Evolutionary conservation across 2,888 invertebrate genomes (phyloP).

Genomic region (Pteria penguin): DNA sequence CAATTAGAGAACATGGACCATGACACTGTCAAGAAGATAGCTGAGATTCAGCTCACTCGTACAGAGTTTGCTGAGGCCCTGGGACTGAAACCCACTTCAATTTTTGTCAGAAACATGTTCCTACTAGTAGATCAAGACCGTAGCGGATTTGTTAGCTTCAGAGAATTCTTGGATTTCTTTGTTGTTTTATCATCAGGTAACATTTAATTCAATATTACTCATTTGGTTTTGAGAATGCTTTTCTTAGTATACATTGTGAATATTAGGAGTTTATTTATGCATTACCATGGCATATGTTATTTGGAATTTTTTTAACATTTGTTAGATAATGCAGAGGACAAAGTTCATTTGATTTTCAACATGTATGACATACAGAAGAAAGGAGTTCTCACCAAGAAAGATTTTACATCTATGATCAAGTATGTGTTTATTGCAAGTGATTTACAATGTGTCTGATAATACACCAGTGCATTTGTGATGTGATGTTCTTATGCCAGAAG

Average conservation of each 20-base stretch:
- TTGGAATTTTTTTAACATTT: neutral
- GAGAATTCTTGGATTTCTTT: conserved; percentile 84
- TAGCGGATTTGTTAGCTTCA: conserved; percentile 84
- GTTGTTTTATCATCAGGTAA: conserved; percentile 83
- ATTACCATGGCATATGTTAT: too few relatives aligned
- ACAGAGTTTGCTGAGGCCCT: conserved; percentile 84
- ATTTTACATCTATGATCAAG: conserved; percentile 41
- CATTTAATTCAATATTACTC: neutral
- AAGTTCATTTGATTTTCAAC: conserved; percentile 66
- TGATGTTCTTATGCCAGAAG: too few relatives aligned
- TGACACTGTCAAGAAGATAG: conserved; percentile 54
- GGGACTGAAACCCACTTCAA: conserved; percentile 82
- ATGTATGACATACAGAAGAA: conserved; percentile 68
- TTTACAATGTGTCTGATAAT: neutral
- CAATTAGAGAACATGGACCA: conserved; percentile 49
- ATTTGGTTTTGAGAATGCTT: too few relatives aligned
- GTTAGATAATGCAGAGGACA: conserved; percentile 64
- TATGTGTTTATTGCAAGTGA: conserved; percentile 4
- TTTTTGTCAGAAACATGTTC: conserved; percentile 84
- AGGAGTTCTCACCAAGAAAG: conserved; percentile 40
- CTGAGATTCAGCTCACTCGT: conserved; percentile 63
- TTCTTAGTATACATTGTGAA: too few relatives aligned
- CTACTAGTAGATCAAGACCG: conserved; percentile 83
- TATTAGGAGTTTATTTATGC: too few relatives aligned
- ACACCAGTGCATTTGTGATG: neutral